Percentiles rank a stretch among this genome's conserved stretches.
These are phyloP conservation scores for Sakesphorus luctuosus DNA, from an alignment of 2,113 vertebrate species.

Conservation along the genomic window DNA sequence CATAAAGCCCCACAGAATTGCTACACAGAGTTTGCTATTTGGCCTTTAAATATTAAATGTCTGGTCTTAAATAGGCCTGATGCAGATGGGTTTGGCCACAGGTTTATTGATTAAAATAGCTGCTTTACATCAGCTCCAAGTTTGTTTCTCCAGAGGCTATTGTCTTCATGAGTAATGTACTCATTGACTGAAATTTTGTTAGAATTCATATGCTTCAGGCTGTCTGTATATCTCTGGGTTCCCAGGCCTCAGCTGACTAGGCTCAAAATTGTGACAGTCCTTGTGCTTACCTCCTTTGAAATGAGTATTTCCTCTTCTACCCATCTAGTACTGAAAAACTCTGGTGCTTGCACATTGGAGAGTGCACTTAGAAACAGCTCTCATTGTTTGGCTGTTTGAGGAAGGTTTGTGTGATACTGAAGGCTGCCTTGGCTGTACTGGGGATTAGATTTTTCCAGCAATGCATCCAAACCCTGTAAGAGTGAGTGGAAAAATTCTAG, in stretches of 20 bases:
- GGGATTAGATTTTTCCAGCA: neutral
- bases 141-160: constrained; percentile 60
- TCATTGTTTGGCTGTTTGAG: neutral
- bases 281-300: neutral
- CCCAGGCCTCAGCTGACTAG: neutral
- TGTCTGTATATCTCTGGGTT: constrained; percentile 9
- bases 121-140: neutral
- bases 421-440: neutral
- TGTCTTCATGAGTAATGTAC: constrained; percentile 45
- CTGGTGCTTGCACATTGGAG: neutral
- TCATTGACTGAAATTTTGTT: neutral
- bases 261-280: neutral
- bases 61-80: constrained; percentile 33
- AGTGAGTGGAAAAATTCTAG: neutral
- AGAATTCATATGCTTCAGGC: constrained; percentile 29
- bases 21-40: neutral
- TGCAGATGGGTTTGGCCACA: constrained; percentile 36
- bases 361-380: neutral
- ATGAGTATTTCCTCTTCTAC: neutral
- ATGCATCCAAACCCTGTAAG: neutral
- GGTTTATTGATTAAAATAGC: constrained; percentile 62
- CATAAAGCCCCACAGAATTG: neutral
- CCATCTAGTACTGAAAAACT: neutral
- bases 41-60: constrained; percentile 41
- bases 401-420: neutral